Evolutionary conservation across 2,797 vertebrate genomes (phyloP).

Genomic region (Cottoperca gobio): DNA sequence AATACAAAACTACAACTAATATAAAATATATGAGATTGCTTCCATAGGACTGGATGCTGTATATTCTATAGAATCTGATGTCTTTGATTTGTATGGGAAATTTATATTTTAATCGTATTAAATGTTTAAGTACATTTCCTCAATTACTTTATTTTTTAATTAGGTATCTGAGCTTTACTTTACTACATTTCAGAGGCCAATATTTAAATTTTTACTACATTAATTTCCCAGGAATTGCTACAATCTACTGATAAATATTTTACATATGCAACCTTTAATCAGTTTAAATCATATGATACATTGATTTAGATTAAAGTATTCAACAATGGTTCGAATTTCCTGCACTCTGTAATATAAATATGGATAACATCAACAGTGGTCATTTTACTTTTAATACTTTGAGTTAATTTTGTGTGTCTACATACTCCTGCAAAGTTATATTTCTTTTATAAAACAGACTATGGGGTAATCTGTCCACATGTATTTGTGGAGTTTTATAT

Average conservation of each 20-base stretch:
- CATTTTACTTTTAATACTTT: too few species aligned
- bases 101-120: too few species aligned
- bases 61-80: not conserved
- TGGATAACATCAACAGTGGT: not conserved
- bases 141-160: too few species aligned
- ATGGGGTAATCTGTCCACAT: slow-evolving; percentile 10
- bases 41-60: not conserved
- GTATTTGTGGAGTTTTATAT: slow-evolving; percentile 26
- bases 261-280: not conserved
- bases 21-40: not conserved
- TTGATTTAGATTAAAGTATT: not conserved
- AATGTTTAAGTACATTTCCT: too few species aligned
- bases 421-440: not conserved
- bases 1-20: too few species aligned
- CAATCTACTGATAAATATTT: not conserved
- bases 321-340: too few species aligned
- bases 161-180: too few species aligned
- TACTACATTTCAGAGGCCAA: not conserved
- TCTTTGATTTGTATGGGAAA: too few species aligned
- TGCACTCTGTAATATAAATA: too few species aligned
- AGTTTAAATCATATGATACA: not conserved
- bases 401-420: not conserved
- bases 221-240: not conserved
- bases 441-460: not conserved
- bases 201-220: not conserved